Evolutionary conservation across 2,797 vertebrate genomes (phyloP), one percentile per base, ranked within the genome.

Genomic region (Halcyon badia): DNA sequence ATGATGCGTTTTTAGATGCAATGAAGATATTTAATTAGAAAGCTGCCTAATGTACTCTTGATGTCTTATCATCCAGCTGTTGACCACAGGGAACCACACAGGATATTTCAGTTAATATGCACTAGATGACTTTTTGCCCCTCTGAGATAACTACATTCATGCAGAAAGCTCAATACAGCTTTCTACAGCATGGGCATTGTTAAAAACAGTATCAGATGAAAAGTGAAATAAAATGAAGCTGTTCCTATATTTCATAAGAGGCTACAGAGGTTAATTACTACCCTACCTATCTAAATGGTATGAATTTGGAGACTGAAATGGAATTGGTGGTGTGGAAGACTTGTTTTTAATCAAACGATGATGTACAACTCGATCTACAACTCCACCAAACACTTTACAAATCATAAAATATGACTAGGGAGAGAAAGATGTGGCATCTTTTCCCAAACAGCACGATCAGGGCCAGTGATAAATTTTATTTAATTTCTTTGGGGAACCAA

Each of bases 11-110:
- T 93, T 78, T 41, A 82, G 31, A 86, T 70, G 66, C 62, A 93
- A 35, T 60, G 10, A 78, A 81, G 60, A 30, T 76, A 94, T 72
- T 91, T 90, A 72, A 96, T 90, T 95, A 82, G 84, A 84, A 90
- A 93, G 26, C 35, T 88, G 31, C 51, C 77, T 93, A 84, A 95
- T 73, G 58, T 73, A 86, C 30, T 82, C 60, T 64, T 62, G 31
- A 62, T 72, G 60, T 46, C 80, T 80, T 82, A 57, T 54, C 89
- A 94, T 73, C 77, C 90, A 93, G 80, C 68, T 93, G 70, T 68
- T 90, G 83, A 83, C 66, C 81, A 91, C 42, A n/a, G 65, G 66
- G 69, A 94, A 61, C 16, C 1, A 0, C 11, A 8, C 2, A 48
- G 49, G 19, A 21, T 33, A 76, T 70, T 94, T 89, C 39, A 84